A percentile compares a stretch with the other conserved stretches of the same genome.
These are phyloP conservation scores for Mesitornis unicolor DNA, from an alignment of 2,113 vertebrate species.

Conservation along the genomic window DNA sequence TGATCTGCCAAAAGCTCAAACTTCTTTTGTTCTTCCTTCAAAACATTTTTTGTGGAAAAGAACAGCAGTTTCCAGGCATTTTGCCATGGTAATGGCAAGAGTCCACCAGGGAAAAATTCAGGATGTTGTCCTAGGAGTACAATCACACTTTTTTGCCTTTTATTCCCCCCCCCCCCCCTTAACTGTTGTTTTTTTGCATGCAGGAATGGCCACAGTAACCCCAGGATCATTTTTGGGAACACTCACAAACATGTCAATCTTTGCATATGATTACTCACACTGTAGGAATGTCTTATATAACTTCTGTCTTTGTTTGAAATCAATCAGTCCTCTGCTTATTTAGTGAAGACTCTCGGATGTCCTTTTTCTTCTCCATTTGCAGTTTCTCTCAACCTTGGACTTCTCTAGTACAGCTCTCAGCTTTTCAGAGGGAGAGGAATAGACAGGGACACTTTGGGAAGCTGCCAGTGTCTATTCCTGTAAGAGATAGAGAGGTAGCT, in stretches of 20 bases:
- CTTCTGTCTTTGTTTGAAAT: slow-evolving; percentile 21
- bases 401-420: neutral
- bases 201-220: neutral
- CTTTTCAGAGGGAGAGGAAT: neutral
- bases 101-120: slow-evolving; percentile 39
- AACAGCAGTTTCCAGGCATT: slow-evolving; percentile 56
- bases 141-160: neutral
- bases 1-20: slow-evolving; percentile 51
- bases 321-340: neutral
- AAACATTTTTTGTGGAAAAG: slow-evolving; percentile 51
- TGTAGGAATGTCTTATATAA: slow-evolving; percentile 42
- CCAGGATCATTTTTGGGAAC: neutral
- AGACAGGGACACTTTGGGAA: neutral
- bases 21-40: slow-evolving; percentile 59
- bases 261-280: slow-evolving; percentile 32
- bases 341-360: slow-evolving; percentile 28
- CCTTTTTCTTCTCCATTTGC: neutral
- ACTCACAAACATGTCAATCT: slow-evolving; percentile 36
- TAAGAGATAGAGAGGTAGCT: neutral
- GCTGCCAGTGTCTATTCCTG: neutral
- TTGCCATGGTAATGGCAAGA: slow-evolving; percentile 54
- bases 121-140: slow-evolving; percentile 25
- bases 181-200: neutral
- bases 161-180: neutral
- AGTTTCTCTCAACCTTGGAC: neutral